Evolutionary conservation across 2,113 vertebrate genomes (phyloP), one percentile per base, ranked within the genome.

Genomic region (Pampusana beccarii): DNA sequence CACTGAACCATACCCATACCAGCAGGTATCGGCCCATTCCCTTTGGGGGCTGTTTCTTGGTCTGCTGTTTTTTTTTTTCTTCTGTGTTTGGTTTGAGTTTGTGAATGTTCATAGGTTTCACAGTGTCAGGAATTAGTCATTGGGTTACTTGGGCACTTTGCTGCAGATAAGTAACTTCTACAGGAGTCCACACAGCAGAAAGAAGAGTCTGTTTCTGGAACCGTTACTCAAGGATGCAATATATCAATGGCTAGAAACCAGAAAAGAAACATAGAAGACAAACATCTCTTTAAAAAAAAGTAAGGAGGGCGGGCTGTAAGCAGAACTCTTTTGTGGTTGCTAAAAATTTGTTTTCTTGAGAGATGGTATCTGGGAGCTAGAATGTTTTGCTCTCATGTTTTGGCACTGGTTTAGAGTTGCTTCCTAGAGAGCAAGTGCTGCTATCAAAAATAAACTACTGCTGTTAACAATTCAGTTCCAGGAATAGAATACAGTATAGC

Each of bases 1-100:
- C 0, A 0, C 53, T 34, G 42, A 82, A 13, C 53, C 31, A 9
- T 13, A 24, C 44, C 34, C 10, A 1, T 42, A 16, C 16, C 34
- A 31, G 36, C 19, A 62, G 10, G 5, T 42, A 34, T 54, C 48
- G 62, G 38, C 65, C 56, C 1, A 0, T 78, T 81, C 84, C 6
- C 26, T 69, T 56, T 50, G 36, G 19, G 13, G 4, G 28, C 48
- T 77, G 9, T 64, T 56, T 64, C 34, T 69, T 42, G 8, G 8
- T n/a, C 5, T 44, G 13, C 1, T 4, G 44, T 7, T 25, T 28
- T 62, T 7, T 38, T 62, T 8, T 1, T 36, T 29, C 58, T 64
- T 64, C 42, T 13, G 9, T 20, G 15, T 42, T 34, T 64, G 16
- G 10, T 33, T 79, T 75, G 61, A 16, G 20, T 57, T 66, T 87